A percentile compares a stretch with the other conserved stretches of the same genome.
Conservation (phyloP, 1,140 invertebrate species). For the Frieseomelitta varia region DNA sequence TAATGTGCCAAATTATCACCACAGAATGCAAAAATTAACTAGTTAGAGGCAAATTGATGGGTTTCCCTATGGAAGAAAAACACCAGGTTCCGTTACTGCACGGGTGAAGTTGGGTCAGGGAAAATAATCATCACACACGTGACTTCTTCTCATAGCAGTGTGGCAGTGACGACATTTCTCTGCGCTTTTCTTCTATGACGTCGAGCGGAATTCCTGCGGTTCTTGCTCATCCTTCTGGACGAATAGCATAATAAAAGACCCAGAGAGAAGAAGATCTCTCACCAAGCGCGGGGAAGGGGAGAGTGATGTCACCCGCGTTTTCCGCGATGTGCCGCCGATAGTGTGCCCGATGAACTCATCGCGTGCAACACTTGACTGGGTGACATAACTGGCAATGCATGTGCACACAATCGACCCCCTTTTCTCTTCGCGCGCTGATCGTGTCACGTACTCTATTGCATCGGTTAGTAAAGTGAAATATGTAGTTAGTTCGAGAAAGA, state of each 20-base stretch:
- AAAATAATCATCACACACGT: no score
- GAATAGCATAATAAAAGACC: not conserved
- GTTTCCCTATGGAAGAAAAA: not conserved
- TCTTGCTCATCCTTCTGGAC: not conserved
- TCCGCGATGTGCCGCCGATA: slow-evolving; percentile 49
- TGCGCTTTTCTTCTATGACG: not conserved
- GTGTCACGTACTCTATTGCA: not conserved
- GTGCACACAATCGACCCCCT: not conserved
- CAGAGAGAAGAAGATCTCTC: no score
- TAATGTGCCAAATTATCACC: not conserved
- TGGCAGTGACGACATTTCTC: not conserved
- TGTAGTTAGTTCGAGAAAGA: not conserved
- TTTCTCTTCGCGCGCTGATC: not conserved
- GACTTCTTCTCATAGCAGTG: not conserved
- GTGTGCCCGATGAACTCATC: slow-evolving; percentile 61
- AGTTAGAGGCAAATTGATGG: not conserved
- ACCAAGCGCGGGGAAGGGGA: not conserved
- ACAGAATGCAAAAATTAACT: no score
- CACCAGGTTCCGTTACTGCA: no score
- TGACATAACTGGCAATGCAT: slow-evolving; percentile 59
- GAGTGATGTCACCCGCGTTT: slow-evolving; percentile 54
- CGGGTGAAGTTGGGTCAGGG: no score
- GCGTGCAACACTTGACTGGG: slow-evolving; percentile 27
- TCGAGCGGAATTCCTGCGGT: not conserved
- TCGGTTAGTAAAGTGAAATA: not conserved